A percentile compares a stretch with the other conserved stretches of the same genome.
These are phyloP conservation scores for Paramuricea clavata DNA, from an alignment of 92 coral and sea anemone species.

Conservation along the genomic window DNA sequence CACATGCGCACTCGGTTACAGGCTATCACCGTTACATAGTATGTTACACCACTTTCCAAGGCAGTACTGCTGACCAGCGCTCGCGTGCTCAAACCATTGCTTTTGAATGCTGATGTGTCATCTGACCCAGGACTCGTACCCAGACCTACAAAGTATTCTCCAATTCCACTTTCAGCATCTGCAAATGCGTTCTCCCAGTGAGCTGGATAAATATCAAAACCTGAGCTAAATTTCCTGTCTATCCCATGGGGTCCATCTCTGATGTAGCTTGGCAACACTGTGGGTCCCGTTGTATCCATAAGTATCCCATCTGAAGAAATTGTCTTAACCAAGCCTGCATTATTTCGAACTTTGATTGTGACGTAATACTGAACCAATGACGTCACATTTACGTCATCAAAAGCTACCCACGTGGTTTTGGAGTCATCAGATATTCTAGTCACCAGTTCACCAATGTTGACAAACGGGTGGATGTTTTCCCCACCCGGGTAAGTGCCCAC, in stretches of 20 bases:
- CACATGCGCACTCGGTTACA: slow-evolving; percentile 97
- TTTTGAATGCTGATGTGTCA: slow-evolving; percentile 63
- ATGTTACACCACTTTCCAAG: slow-evolving; percentile 83
- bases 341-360: slow-evolving; percentile 87
- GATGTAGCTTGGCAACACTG: slow-evolving; percentile 80
- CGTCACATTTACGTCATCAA: slow-evolving; percentile 60
- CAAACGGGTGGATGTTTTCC: slow-evolving; percentile 68
- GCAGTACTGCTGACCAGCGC: slow-evolving; percentile 70
- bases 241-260: slow-evolving; percentile 82
- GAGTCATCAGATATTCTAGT: slow-evolving; percentile 39
- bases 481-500: slow-evolving; percentile 91
- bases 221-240: slow-evolving; percentile 80
- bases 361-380: slow-evolving; percentile 86
- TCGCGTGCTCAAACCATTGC: slow-evolving; percentile 73
- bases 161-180: slow-evolving; percentile 90
- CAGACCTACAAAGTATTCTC: slow-evolving; percentile 84
- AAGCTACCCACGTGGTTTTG: slow-evolving; percentile 64
- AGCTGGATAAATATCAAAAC: slow-evolving; percentile 80
- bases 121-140: slow-evolving; percentile 82
- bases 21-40: slow-evolving; percentile 83
- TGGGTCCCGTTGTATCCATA: slow-evolving; percentile 84
- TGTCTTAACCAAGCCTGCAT: slow-evolving; percentile 73
- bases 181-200: slow-evolving; percentile 97
- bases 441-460: slow-evolving; percentile 25
- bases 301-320: slow-evolving; percentile 89